A percentile compares a stretch with the other conserved stretches of the same genome.
phyloP scores from a whole-genome alignment of 2,888 invertebrate species.

The Ochropleura leucogaster region DNA sequence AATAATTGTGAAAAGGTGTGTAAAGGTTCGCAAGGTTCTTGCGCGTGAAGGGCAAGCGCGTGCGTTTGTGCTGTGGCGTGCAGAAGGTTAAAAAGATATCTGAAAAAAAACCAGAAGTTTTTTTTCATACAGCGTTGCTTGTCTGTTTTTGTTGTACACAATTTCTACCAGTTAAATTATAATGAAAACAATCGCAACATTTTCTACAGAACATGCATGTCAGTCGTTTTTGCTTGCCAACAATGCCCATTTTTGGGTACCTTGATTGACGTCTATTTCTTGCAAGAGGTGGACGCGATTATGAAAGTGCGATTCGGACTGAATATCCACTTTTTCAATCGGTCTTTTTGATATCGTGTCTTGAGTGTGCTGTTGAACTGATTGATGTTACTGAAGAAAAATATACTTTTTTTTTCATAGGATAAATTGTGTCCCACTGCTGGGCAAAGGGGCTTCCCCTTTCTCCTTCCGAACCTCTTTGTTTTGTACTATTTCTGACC shows the following conservation, averaged over 20 bases:
- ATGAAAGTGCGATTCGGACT: conserved; percentile 17
- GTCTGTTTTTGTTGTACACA: background rate
- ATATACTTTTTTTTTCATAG: too few species aligned
- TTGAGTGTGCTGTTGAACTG: background rate
- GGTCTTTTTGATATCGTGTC: background rate
- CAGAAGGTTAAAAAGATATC: background rate
- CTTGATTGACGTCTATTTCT: conserved; percentile 26
- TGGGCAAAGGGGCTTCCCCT: too few species aligned
- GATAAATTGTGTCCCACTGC: too few species aligned
- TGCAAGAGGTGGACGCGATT: background rate
- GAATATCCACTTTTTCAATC: background rate
- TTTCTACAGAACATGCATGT: background rate
- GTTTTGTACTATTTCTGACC: too few species aligned
- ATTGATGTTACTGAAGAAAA: background rate
- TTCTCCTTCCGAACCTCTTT: too few species aligned
- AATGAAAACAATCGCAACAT: background rate
- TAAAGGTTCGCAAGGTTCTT: too few species aligned
- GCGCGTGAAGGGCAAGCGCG: too few species aligned
- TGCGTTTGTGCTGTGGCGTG: too few species aligned
- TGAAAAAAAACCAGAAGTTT: background rate
- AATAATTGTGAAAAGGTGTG: too few species aligned
- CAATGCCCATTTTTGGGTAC: conserved; percentile 2
- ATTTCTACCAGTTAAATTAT: background rate
- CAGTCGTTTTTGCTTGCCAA: background rate
- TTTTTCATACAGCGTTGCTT: background rate